Evolutionary conservation across 2,888 invertebrate species (phyloP).

Genomic region (Drosophila dives): DNA sequence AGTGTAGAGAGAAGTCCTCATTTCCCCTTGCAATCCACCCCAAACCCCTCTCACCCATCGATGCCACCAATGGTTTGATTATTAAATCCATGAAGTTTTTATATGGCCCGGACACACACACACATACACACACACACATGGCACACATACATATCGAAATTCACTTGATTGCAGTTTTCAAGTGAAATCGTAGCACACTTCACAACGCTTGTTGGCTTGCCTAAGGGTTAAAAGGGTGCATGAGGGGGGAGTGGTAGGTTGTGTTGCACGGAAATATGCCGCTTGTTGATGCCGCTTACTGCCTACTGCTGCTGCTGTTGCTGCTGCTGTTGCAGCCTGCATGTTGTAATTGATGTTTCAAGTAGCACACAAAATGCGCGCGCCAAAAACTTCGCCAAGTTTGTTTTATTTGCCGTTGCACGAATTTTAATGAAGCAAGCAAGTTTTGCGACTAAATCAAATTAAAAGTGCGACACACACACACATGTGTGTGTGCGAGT

Average conservation of each 20-base stretch:
- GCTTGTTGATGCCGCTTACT: slow-evolving; percentile 56
- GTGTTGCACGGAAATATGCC: slow-evolving; percentile 55
- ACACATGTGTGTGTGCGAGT: background rate
- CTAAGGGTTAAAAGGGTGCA: slow-evolving; percentile 62
- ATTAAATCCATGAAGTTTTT: slow-evolving; percentile 83
- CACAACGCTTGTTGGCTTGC: slow-evolving; percentile 73
- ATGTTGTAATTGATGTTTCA: slow-evolving; percentile 79
- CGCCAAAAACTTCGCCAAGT: slow-evolving; percentile 70
- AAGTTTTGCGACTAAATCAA: slow-evolving; percentile 80
- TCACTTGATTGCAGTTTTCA: slow-evolving; percentile 83
- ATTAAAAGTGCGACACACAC: slow-evolving; percentile 68
- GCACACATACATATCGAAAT: slow-evolving; percentile 74
- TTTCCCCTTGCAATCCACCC: slow-evolving; percentile 4
- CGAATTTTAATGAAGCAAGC: slow-evolving; percentile 77
- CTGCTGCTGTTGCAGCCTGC: slow-evolving; percentile 43
- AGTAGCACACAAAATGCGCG: slow-evolving; percentile 71
- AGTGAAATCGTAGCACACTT: slow-evolving; percentile 82
- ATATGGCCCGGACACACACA: slow-evolving; percentile 45
- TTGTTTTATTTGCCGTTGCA: slow-evolving; percentile 72
- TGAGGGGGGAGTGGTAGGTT: background rate
- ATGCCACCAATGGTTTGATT: slow-evolving; percentile 77
- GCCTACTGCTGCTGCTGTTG: background rate
- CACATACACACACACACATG: slow-evolving; percentile 23
- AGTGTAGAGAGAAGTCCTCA: slow-evolving; percentile 61
- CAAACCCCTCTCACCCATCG: slow-evolving; percentile 7